phyloP scores from a whole-genome alignment of 2,888 invertebrate species.

The Epistrophella euchroma region DNA sequence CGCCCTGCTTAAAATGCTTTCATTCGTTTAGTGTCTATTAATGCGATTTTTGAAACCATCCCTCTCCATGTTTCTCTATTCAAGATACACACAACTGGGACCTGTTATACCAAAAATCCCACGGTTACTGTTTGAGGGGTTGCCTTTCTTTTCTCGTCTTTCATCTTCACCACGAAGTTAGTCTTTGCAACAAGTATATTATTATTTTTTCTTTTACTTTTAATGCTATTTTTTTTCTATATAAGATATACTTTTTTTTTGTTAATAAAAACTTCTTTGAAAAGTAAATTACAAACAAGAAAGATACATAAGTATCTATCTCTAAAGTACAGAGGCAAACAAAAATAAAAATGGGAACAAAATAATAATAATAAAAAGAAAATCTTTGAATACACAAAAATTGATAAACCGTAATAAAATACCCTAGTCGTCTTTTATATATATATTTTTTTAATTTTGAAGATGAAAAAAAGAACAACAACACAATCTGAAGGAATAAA shows the following conservation, averaged over 20 bases:
- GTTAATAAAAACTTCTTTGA: slow-evolving; percentile 40
- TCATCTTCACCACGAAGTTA: neutral
- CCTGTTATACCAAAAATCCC: slow-evolving; percentile 5
- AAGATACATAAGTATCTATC: slow-evolving; percentile 14
- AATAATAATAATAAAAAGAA: slow-evolving; percentile 1
- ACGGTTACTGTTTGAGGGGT: neutral
- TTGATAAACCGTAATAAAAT: slow-evolving; percentile 22
- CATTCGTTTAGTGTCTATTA: slow-evolving; percentile 44
- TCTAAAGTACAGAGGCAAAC: neutral
- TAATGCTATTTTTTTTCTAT: slow-evolving; percentile 5
- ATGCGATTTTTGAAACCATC: slow-evolving; percentile 49
- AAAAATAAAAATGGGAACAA: neutral
- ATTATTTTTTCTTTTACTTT: neutral
- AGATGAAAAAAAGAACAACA: neutral
- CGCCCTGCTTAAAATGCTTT: neutral
- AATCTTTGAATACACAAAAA: slow-evolving; percentile 23
- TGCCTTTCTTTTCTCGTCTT: neutral
- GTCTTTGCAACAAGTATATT: slow-evolving; percentile 39
- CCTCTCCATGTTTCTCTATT: neutral
- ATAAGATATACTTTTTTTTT: slow-evolving; percentile 11
- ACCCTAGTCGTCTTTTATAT: neutral
- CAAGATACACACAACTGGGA: slow-evolving; percentile 13
- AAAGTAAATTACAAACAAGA: slow-evolving; percentile 51
- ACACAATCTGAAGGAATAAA: neutral
- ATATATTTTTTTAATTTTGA: neutral